phyloP scores from a whole-genome alignment of 2,888 invertebrate species.

The Sphaerophoria taeniata region DNA sequence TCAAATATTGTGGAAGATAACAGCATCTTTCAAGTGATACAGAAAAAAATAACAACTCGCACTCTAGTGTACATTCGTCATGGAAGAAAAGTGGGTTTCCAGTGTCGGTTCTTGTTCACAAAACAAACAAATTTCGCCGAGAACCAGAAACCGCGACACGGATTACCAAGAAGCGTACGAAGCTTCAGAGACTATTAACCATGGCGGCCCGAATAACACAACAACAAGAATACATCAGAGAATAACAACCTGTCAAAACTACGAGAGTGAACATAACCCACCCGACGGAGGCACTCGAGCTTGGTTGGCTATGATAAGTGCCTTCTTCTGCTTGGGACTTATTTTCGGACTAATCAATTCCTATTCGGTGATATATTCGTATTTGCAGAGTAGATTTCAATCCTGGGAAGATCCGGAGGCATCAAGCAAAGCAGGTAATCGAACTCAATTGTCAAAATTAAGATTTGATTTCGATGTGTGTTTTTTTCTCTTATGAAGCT shows the following conservation, averaged over 20 bases:
- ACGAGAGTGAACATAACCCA: slow-evolving; percentile 26
- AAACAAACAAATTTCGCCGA: slow-evolving; percentile 34
- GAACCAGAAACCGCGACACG: neutral
- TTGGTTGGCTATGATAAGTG: slow-evolving; percentile 68
- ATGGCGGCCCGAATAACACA: neutral
- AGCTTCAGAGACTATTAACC: neutral
- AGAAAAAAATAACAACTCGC: no score
- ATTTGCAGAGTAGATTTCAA: slow-evolving; percentile 51
- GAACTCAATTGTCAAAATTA: neutral
- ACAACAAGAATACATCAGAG: slow-evolving; percentile 56
- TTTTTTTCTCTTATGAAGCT: slow-evolving; percentile 25
- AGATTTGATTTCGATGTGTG: neutral
- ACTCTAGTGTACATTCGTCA: slow-evolving; percentile 11
- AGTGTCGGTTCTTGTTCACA: neutral
- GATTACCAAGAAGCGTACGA: neutral
- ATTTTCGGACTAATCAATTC: slow-evolving; percentile 68
- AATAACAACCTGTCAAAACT: slow-evolving; percentile 16
- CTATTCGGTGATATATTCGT: slow-evolving; percentile 63
- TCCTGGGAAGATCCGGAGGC: slow-evolving; percentile 60
- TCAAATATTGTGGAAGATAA: slow-evolving; percentile 50
- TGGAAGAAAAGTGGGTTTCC: slow-evolving; percentile 42
- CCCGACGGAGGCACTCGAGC: slow-evolving; percentile 68
- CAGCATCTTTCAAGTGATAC: slow-evolving; percentile 30
- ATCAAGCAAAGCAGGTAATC: slow-evolving; percentile 66
- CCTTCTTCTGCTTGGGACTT: slow-evolving; percentile 61